Conservation (phyloP, 1,140 invertebrate genomes). For the Pissodes strobi region DNA sequence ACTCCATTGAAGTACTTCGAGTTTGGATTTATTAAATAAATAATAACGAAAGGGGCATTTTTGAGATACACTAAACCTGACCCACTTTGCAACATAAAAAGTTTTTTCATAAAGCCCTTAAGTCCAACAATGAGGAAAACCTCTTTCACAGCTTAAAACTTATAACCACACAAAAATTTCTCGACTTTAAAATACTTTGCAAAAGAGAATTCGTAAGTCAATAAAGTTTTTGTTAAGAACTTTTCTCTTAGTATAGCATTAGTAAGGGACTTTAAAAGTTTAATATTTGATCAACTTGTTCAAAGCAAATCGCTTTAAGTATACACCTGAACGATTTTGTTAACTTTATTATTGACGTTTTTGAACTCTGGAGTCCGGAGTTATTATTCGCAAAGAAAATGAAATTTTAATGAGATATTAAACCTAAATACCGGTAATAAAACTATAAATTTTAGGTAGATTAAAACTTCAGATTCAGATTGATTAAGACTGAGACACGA, state of each 20-base stretch:
- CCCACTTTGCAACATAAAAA: too few species aligned
- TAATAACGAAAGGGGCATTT: too few species aligned
- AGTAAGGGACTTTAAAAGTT: neutral
- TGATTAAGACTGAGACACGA: too few species aligned
- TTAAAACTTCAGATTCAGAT: too few species aligned
- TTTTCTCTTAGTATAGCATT: neutral
- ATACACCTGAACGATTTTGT: slow-evolving; percentile 1
- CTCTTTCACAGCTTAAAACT: neutral
- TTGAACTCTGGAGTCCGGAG: neutral
- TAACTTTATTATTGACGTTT: slow-evolving; percentile 4
- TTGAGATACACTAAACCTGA: too few species aligned
- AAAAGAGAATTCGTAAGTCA: neutral
- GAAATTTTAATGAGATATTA: slow-evolving; percentile 1
- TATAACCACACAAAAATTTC: neutral
- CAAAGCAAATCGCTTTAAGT: slow-evolving; percentile 1
- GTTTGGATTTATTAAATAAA: too few species aligned
- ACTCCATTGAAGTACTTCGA: too few species aligned
- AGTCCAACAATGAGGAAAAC: too few species aligned
- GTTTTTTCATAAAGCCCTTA: too few species aligned
- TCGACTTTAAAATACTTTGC: neutral
- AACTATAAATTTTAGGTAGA: too few species aligned
- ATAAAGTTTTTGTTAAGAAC: slow-evolving; percentile 3
- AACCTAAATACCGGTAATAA: neutral
- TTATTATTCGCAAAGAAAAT: neutral
- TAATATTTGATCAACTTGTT: neutral